These are phyloP conservation scores for Cyphomyrus plagiostoma DNA, from an alignment of 2,113 vertebrate species.

Conservation along the genomic window DNA sequence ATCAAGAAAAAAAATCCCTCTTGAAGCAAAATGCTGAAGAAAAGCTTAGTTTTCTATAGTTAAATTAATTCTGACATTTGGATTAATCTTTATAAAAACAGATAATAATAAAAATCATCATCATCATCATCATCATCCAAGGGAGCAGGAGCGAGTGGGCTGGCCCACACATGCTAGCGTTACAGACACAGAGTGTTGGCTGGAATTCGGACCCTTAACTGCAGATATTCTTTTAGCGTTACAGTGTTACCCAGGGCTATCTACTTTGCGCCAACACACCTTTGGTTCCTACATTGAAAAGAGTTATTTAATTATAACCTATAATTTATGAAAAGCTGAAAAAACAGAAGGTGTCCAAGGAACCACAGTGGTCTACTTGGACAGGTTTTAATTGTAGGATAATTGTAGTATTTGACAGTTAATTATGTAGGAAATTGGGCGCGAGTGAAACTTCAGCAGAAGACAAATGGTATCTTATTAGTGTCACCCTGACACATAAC, in stretches of 20 bases:
- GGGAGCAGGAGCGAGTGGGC: not conserved
- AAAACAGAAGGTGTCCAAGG: not conserved
- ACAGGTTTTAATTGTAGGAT: slow-evolving; percentile 9
- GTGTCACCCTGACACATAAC: not conserved
- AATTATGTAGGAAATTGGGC: slow-evolving; percentile 2
- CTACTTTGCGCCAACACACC: not conserved
- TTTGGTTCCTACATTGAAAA: not conserved
- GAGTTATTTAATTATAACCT: not conserved
- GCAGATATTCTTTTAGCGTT: not conserved
- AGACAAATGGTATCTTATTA: slow-evolving; percentile 5
- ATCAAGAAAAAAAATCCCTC: not conserved
- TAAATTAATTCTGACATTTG: not conserved
- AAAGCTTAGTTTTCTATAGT: not conserved
- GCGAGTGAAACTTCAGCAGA: slow-evolving; percentile 8
- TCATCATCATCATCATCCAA: not conserved
- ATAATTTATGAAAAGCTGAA: not conserved
- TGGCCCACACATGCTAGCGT: not conserved
- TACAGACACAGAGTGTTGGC: not conserved
- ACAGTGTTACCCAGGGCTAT: not conserved
- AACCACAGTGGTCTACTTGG: not conserved
- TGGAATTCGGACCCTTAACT: not conserved
- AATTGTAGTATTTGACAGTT: not conserved
- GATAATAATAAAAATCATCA: not conserved
- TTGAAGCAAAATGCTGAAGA: not conserved
- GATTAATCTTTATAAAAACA: not conserved